phyloP scores from a whole-genome alignment of 1,140 invertebrate species.

The Psilanteris sp. region DNA sequence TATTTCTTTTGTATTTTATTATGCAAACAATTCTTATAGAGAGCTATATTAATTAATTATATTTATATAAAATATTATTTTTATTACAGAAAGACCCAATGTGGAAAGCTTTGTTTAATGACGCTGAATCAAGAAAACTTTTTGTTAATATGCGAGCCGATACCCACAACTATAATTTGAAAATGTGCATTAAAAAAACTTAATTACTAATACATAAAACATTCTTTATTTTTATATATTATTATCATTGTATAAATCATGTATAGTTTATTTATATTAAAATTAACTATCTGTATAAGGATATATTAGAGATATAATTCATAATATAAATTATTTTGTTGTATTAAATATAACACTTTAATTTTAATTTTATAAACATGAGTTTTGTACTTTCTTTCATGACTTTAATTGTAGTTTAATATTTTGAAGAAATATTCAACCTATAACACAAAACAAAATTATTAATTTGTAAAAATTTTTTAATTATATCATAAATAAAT shows the following conservation, averaged over 20 bases:
- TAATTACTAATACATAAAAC: neutral
- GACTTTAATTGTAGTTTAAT: slow-evolving; percentile 64
- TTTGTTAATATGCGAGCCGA: neutral
- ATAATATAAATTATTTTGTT: no score
- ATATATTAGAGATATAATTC: no score
- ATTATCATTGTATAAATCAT: no score
- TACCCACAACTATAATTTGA: neutral
- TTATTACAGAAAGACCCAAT: slow-evolving; percentile 69
- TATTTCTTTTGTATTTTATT: no score
- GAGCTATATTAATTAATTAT: no score
- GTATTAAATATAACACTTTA: neutral
- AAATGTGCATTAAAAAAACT: neutral
- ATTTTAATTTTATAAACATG: neutral
- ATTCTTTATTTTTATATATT: neutral
- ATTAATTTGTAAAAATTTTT: no score
- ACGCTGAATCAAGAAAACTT: slow-evolving; percentile 58
- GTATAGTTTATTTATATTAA: no score
- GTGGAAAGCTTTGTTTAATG: slow-evolving; percentile 71
- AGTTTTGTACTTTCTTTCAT: slow-evolving; percentile 20
- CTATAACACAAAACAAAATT: slow-evolving; percentile 56
- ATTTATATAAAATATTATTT: slow-evolving; percentile 1
- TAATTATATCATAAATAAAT: no score
- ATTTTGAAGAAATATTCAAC: slow-evolving; percentile 90
- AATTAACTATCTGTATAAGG: no score
- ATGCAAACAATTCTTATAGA: no score